phyloP scores from a whole-genome alignment of 2,113 vertebrate species.

The Thymallus thymallus region DNA sequence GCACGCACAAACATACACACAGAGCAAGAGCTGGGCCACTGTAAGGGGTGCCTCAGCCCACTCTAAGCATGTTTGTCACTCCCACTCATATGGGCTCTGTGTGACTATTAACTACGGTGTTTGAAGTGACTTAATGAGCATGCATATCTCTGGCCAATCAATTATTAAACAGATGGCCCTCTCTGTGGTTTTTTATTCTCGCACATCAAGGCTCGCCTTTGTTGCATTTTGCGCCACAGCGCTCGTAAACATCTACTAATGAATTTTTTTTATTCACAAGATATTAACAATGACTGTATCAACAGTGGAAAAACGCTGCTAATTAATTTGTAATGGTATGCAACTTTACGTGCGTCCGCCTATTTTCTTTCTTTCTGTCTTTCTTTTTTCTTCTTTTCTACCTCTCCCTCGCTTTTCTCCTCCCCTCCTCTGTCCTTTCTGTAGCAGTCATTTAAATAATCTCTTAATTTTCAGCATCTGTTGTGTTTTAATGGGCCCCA shows the following conservation, averaged over 20 bases:
- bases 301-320: constrained; percentile 19
- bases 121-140: constrained; percentile 60
- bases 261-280: constrained; percentile 25
- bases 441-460: constrained; percentile 71
- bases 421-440: constrained; percentile 44
- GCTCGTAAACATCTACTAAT: constrained; percentile 20
- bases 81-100: constrained; percentile 8
- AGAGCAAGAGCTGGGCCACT: neutral
- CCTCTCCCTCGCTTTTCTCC: constrained; percentile 14
- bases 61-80: constrained; percentile 26
- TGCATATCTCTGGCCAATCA: constrained; percentile 48
- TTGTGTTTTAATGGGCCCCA: constrained; percentile 66
- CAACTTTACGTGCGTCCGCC: constrained; percentile 38
- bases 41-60: neutral
- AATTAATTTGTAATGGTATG: constrained; percentile 43
- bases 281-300: constrained; percentile 28
- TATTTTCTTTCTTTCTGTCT: constrained; percentile 45
- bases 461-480: constrained; percentile 75
- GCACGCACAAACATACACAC: too few relatives aligned
- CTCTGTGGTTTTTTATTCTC: constrained; percentile 31
- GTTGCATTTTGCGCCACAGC: constrained; percentile 24
- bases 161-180: constrained; percentile 39
- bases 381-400: constrained; percentile 11
- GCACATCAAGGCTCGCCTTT: constrained; percentile 35
- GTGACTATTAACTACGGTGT: constrained; percentile 34